These are phyloP conservation scores for Diorhabda elongata DNA, from an alignment of 1,140 invertebrate species.

Conservation along the genomic window DNA sequence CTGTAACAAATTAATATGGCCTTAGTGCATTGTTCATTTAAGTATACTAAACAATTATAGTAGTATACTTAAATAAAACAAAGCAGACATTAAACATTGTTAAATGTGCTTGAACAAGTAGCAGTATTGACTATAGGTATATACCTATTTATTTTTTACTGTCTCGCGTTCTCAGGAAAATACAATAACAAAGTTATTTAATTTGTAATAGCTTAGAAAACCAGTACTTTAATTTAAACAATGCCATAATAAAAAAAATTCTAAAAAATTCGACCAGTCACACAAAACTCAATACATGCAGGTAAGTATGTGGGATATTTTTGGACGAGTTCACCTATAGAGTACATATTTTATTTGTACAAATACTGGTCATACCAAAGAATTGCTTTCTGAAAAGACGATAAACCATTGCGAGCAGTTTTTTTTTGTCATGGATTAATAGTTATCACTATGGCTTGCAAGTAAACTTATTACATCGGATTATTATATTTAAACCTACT, in stretches of 20 bases:
- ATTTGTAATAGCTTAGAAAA: too few species aligned
- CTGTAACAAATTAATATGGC: too few species aligned
- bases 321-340: conserved; percentile 4
- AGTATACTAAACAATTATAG: too few species aligned
- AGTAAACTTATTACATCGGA: conserved; percentile 37
- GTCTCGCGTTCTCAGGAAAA: too few species aligned
- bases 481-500: conserved; percentile 37
- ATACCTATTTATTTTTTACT: too few species aligned
- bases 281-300: neutral
- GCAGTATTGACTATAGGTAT: too few species aligned
- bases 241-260: neutral
- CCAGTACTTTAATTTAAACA: too few species aligned
- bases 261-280: conserved; percentile 2
- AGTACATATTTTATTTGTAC: neutral
- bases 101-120: too few species aligned
- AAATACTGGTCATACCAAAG: conserved; percentile 15
- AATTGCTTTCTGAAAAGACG: conserved; percentile 9
- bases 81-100: too few species aligned
- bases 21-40: too few species aligned
- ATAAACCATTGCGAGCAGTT: conserved; percentile 20
- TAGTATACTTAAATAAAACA: too few species aligned
- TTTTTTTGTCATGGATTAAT: conserved; percentile 22
- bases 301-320: neutral
- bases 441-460: conserved; percentile 36
- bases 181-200: too few species aligned